phyloP scores from a whole-genome alignment of 2,113 vertebrate species.

The Panurus biarmicus region DNA sequence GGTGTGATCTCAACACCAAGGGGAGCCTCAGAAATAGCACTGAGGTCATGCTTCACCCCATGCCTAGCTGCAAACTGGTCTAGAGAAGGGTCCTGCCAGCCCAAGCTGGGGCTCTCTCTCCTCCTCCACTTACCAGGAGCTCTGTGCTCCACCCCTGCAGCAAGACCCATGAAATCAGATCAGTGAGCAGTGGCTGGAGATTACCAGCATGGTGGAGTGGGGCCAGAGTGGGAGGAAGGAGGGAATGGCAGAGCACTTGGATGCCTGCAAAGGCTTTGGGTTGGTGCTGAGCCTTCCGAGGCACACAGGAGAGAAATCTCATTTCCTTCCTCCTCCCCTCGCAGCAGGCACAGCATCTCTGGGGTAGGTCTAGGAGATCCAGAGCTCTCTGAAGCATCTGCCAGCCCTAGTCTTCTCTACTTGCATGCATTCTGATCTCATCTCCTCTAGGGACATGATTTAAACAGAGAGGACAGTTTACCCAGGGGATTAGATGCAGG shows the following conservation, averaged over 20 bases:
- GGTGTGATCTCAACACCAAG: background rate
- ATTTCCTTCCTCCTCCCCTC: slow-evolving; percentile 11
- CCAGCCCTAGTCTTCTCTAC: background rate
- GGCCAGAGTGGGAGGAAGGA: background rate
- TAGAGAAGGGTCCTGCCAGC: background rate
- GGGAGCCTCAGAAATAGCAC: background rate
- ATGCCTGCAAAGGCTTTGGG: background rate
- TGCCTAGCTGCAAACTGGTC: background rate
- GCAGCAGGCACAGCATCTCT: background rate
- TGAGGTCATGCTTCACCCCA: background rate
- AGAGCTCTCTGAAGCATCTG: slow-evolving; percentile 10
- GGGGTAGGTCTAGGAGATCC: slow-evolving; percentile 9
- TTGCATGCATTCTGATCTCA: background rate
- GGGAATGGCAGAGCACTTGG: background rate
- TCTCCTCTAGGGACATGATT: background rate
- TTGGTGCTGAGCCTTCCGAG: background rate
- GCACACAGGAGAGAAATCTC: slow-evolving; percentile 11
- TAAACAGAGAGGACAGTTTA: slow-evolving; percentile 1
- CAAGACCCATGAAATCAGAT: slow-evolving; percentile 24
- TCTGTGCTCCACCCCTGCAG: background rate
- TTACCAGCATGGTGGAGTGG: background rate
- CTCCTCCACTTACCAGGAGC: background rate
- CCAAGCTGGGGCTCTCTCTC: background rate
- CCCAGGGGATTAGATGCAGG: slow-evolving; percentile 20
- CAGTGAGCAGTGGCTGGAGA: background rate